Percentiles rank a stretch among this genome's conserved stretches.
Conservation (phyloP, 2,888 invertebrate genomes). For the Drosophila paramelanica region DNA sequence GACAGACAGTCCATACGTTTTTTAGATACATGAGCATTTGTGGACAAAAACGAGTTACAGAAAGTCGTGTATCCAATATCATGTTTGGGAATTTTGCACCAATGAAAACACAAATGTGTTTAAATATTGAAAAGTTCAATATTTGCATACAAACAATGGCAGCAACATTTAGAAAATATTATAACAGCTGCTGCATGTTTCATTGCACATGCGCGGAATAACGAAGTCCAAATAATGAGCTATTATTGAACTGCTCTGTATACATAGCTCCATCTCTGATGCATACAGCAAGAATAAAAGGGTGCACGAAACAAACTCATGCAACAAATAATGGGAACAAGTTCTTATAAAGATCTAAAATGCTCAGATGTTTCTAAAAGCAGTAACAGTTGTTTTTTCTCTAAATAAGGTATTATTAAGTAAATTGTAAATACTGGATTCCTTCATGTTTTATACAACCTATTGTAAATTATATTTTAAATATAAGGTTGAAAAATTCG, state of each 20-base stretch:
- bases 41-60: slow-evolving; percentile 2
- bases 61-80: slow-evolving; percentile 10
- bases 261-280: background rate
- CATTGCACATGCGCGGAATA: slow-evolving; percentile 29
- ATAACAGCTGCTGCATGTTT: slow-evolving; percentile 44
- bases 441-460: too few species aligned
- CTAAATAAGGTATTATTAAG: too few species aligned
- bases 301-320: background rate
- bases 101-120: slow-evolving; percentile 31
- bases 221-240: slow-evolving; percentile 6
- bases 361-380: too few species aligned
- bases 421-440: too few species aligned
- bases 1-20: background rate
- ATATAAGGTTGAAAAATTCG: too few species aligned
- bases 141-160: slow-evolving; percentile 37
- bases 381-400: too few species aligned
- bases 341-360: background rate
- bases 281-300: slow-evolving; percentile 5
- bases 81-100: slow-evolving; percentile 27
- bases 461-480: too few species aligned
- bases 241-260: slow-evolving; percentile 9
- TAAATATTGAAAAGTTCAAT: slow-evolving; percentile 31
- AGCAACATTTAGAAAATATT: slow-evolving; percentile 38
- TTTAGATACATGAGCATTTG: background rate
- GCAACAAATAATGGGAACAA: background rate